phyloP scores from a whole-genome alignment of 2,113 vertebrate genomes.

The Scalopus aquaticus region DNA sequence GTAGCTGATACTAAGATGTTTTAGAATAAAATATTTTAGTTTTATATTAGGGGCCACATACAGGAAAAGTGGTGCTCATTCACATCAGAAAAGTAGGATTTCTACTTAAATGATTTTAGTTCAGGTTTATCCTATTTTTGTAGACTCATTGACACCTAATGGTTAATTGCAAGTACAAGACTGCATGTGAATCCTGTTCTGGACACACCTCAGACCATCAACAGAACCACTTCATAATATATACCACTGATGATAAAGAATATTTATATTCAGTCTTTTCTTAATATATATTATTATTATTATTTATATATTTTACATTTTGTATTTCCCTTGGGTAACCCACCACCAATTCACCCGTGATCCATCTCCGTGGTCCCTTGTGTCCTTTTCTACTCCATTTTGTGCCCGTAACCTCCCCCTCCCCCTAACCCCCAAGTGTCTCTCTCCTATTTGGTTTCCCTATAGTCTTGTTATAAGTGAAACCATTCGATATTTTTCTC shows the following conservation, averaged over 20 bases:
- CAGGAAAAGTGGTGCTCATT: neutral
- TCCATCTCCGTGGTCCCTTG: too few relatives aligned
- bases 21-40: neutral
- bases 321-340: too few relatives aligned
- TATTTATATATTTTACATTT: too few relatives aligned
- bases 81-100: neutral
- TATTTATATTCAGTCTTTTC: neutral
- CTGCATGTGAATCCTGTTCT: neutral
- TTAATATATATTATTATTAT: too few relatives aligned
- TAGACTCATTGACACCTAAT: conserved; percentile 64
- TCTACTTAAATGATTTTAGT: too few relatives aligned
- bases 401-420: too few relatives aligned
- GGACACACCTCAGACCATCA: neutral
- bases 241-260: neutral
- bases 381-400: too few relatives aligned
- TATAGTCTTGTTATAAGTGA: too few relatives aligned
- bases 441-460: too few relatives aligned
- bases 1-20: neutral
- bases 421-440: too few relatives aligned
- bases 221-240: neutral
- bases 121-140: neutral
- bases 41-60: neutral
- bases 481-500: too few relatives aligned
- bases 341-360: too few relatives aligned
- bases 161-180: neutral